Evolutionary conservation across 1,140 invertebrate genomes (phyloP).

Genomic region (Littorina saxatilis): DNA sequence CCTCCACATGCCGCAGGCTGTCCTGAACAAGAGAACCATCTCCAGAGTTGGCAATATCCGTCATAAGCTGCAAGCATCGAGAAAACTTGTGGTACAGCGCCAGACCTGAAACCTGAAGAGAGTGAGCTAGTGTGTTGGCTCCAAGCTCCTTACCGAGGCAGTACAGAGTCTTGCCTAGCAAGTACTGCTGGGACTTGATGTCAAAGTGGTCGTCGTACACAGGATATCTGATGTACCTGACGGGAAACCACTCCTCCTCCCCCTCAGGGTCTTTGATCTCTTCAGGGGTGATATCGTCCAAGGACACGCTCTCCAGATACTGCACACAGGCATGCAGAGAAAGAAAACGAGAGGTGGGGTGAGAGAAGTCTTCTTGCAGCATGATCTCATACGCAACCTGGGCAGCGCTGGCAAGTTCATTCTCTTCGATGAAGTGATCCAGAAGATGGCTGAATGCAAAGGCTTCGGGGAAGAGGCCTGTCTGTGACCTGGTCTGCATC

Average conservation of each 20-base stretch:
- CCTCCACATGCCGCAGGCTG: conserved; percentile 52
- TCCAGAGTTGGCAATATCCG: conserved; percentile 39
- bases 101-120: conserved; percentile 47
- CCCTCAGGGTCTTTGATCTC: conserved; percentile 39
- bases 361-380: conserved; percentile 90
- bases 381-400: conserved; percentile 87
- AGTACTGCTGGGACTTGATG: conserved; percentile 62
- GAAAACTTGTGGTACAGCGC: conserved; percentile 68
- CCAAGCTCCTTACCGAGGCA: neutral
- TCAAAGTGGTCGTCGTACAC: conserved; percentile 72
- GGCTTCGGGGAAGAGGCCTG: conserved; percentile 92
- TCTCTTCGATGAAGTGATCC: conserved; percentile 84
- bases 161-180: conserved; percentile 64
- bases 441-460: conserved; percentile 88
- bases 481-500: conserved; percentile 87
- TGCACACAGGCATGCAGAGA: conserved; percentile 56
- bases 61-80: conserved; percentile 53
- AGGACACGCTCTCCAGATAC: conserved; percentile 32
- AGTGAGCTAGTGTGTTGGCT: neutral
- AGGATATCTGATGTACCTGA: conserved; percentile 56
- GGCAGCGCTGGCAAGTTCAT: conserved; percentile 84
- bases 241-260: conserved; percentile 57
- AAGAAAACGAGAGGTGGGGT: conserved; percentile 84
- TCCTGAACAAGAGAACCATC: conserved; percentile 40
- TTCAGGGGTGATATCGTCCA: conserved; percentile 41